Base-by-base conservation (phyloP, 2,888 invertebrate species). In the Drosophila falleni region DNA sequence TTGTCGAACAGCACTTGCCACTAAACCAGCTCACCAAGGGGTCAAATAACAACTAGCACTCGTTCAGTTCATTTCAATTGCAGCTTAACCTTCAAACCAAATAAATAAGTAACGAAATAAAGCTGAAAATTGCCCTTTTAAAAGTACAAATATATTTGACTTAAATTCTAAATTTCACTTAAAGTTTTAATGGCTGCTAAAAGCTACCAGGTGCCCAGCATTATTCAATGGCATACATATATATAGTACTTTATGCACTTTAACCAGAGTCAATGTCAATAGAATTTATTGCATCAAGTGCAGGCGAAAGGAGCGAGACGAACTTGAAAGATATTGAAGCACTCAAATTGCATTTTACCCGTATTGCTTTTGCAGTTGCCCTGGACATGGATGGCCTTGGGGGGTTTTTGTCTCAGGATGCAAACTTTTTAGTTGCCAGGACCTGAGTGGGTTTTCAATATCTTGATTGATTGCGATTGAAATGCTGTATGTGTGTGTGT, bases 401-500 rank as follows among this genome's bases (percentile, higher is more conserved):
- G 46, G 58, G 29, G 46, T 46, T 37, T 58, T 53, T 60, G 54
- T 54, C 33, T 47, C 50, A 68, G 50, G 37, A 59, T 41, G 64
- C 46, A 65, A 76, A 65, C 61, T 84, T 76, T 79, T 64, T 39
- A 51, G 74, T 64, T 74, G 68, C 53, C 56, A 42, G 60, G 15
- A 35, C 55, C 47, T 37, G 54, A 53, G 35, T 44, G 50, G 61
- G 71, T 46, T 62, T 47, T 70, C 44, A 46, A 64, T 74, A 64
- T 67, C 71, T 54, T 69, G 72, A 86, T 87, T 83, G 81, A 87
- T 77, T 72, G 84, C 68, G 55, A 71, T 64, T 73, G 70, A 66
- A 60, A 67, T 44, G 59, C 29, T 58, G n/a, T n/a, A n/a, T n/a
- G n/a, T n/a, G n/a, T 53, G 15, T 61, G 29, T 39, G 39, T 33